Percentiles rank a stretch among this genome's conserved stretches.
phyloP scores from a whole-genome alignment of 2,113 vertebrate genomes.

The Mohoua ochrocephala region DNA sequence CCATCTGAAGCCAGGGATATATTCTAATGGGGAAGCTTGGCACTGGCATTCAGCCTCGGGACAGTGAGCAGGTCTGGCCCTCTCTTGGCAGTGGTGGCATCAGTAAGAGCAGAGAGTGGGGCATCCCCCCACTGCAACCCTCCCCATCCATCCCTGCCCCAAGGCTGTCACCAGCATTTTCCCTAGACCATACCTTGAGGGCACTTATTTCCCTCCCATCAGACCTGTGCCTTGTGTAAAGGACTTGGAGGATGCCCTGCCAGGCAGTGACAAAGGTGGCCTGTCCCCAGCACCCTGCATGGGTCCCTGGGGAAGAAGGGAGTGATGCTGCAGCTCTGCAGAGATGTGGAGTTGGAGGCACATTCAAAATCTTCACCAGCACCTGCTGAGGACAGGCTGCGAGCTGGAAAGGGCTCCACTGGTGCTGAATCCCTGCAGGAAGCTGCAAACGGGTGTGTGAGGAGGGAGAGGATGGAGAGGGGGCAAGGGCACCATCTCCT shows the following conservation, averaged over 20 bases:
- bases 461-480: not conserved
- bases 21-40: not conserved
- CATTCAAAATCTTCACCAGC: not conserved
- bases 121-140: not conserved
- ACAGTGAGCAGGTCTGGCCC: accelerated
- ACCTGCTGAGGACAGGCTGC: not conserved
- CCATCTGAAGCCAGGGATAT: not conserved
- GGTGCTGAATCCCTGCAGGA: not conserved
- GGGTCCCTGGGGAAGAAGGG: not conserved
- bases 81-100: not conserved
- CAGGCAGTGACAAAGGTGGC: not conserved
- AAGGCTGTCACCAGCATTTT: not conserved
- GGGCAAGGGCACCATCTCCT: not conserved
- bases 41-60: accelerated
- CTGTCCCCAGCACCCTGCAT: not conserved
- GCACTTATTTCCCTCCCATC: not conserved
- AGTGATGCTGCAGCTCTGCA: not conserved
- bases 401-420: not conserved
- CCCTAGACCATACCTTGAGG: not conserved
- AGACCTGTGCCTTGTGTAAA: not conserved
- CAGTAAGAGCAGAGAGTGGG: not conserved
- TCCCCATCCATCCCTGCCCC: not conserved
- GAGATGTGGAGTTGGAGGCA: not conserved
- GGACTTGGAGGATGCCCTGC: not conserved
- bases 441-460: not conserved